A percentile compares a stretch with the other conserved stretches of the same genome.
These are phyloP conservation scores for Dryoscopus gambensis DNA, from an alignment of 2,113 vertebrate species.

Conservation along the genomic window DNA sequence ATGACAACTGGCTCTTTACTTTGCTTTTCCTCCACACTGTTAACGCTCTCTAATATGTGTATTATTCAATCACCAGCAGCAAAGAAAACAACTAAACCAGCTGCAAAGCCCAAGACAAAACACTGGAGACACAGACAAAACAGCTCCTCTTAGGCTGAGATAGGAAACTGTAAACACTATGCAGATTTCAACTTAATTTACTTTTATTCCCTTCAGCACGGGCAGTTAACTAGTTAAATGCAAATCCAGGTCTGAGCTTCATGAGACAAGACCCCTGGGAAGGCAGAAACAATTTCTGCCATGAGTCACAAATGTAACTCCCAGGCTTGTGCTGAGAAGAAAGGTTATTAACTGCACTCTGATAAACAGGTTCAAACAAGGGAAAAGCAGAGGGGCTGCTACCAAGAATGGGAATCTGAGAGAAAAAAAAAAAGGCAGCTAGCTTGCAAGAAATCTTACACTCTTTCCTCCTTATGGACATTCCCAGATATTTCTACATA, in stretches of 20 bases:
- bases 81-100: not conserved
- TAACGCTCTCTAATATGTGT: not conserved
- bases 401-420: not conserved
- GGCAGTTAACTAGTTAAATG: not conserved
- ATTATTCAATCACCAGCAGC: not conserved
- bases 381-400: not conserved
- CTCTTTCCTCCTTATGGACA: not conserved
- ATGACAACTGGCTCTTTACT: not conserved
- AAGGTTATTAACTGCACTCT: not conserved
- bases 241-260: not conserved
- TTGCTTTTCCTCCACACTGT: not conserved
- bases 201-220: not conserved
- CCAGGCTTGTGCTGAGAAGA: not conserved
- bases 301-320: not conserved
- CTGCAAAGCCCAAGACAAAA: not conserved
- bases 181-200: not conserved
- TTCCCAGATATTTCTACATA: not conserved
- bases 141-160: not conserved
- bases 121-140: not conserved
- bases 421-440: not conserved
- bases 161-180: not conserved
- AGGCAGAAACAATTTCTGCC: not conserved
- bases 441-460: not conserved
- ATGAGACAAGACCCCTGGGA: not conserved
- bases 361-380: not conserved